phyloP scores from a whole-genome alignment of 2,888 invertebrate species.

The Frankliniella fusca region DNA sequence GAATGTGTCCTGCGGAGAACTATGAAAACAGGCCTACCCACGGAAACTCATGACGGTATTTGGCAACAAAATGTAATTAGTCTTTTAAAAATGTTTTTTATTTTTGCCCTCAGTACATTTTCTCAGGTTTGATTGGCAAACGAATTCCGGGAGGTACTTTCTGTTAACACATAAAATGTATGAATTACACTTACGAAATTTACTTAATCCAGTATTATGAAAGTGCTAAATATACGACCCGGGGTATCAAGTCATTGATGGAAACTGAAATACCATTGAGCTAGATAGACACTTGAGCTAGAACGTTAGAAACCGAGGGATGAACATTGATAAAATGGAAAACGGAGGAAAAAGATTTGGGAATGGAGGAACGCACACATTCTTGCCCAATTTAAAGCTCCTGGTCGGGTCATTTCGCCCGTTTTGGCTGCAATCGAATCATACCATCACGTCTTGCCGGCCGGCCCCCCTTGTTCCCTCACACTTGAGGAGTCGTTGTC shows the following conservation, averaged over 20 bases:
- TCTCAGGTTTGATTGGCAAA: no score
- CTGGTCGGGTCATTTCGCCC: conserved; percentile 1
- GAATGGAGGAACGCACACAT: not conserved
- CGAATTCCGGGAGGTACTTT: no score
- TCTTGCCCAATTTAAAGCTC: not conserved
- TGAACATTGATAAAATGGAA: not conserved
- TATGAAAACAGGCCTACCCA: no score
- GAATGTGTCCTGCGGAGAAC: no score
- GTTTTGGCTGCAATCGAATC: not conserved
- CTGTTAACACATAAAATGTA: no score
- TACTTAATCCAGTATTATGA: not conserved
- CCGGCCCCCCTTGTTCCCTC: not conserved
- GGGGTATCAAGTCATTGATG: not conserved
- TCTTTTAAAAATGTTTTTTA: no score
- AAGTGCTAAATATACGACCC: not conserved
- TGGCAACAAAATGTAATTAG: no score
- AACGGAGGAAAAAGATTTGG: not conserved
- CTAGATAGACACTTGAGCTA: no score
- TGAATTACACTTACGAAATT: no score
- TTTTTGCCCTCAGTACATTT: no score
- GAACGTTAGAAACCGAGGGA: no score
- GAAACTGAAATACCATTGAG: not conserved
- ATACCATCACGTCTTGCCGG: not conserved
- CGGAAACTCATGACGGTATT: no score
- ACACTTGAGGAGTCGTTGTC: not conserved